Evolutionary conservation across 2,888 invertebrate species (phyloP), one percentile per base, ranked within the genome.

Genomic region (Agrotis ipsilon): DNA sequence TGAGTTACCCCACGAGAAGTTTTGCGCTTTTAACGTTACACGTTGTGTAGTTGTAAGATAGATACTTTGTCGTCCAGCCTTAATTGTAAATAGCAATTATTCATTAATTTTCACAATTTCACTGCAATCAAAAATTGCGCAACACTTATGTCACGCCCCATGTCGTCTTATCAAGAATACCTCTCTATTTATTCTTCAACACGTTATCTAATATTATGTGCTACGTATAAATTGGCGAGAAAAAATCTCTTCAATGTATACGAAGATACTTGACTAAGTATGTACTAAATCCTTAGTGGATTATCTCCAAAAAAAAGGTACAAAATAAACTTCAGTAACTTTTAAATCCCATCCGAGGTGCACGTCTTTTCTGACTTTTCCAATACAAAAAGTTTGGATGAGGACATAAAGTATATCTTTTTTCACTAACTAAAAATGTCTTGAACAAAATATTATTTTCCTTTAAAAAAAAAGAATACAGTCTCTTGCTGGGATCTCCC

Each of bases 301-400:
- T 73, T 49, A 75, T 4, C 39, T 58, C 18, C 16, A 16, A 58
- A 43, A 64, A n/a, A 58, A 61, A 52, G 19, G 45, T 58, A 58
- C 49, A 61, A 61, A 76, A 74, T 57, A 48, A 67, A 51, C 39
- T 67, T 55, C 13, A 55, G 51, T 6, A 77, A 72, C 62, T 78
- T 72, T 72, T 45, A 75, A 64, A 77, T 70, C 78, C 78, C 49
- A 45, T 64, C 78, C 55, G 49, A 77, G 58, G 54, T 77, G 63
- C 59, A 70, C 75, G 75, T 60, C 39, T 43, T 68, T 54, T 21
- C 60, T 21, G 52, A 48, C 58, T 70, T 49, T 24, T 55, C 18
- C 45, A 60, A 63, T 54, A 60, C 45, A 71, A 71, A 73, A 75
- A 75, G 58, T 76, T 69, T 59, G 24, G 21, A 19, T 24, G 24